Evolutionary conservation across 2,113 vertebrate genomes (phyloP), one percentile per base, ranked within the genome.

Genomic region (Sebastes fasciatus): DNA sequence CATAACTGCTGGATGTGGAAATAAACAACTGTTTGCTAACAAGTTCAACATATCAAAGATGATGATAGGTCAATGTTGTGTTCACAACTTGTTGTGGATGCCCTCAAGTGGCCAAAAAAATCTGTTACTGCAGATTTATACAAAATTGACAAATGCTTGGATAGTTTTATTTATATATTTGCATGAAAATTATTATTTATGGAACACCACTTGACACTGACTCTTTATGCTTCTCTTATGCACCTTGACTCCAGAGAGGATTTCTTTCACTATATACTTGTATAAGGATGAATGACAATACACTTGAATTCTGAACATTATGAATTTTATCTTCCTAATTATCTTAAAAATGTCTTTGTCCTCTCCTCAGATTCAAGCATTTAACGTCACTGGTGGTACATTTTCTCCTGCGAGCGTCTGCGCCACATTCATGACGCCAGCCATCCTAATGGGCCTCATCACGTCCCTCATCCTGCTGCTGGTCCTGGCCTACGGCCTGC

Each of bases 401-500:
- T 99, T 99, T 92, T 95, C 97, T 43, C 94, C 95, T 0, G 95
- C 96, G 13, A 96, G 93, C 21, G 97, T 98, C 88, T 99, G 97
- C 13, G 85, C 95, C 13, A 95, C 97, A n/a, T 94, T 96, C 82
- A 94, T 97, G 82, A 97, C 97, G 0, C 97, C 97, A 0, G 97
- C 98, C 21, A 95, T 99, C 80, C 94, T 99, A 58, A 97, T 99
- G 91, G 96, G 98, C 8, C 81, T 98, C 85, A 94, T 97, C 58
- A 96, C 95, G 51, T 98, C 97, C 0, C 95, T 99, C 80, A 94
- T 99, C 71, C 94, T 99, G 86, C 93, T 99, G 69, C 93, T 99
- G 75, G 97, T 97, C 26, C 93, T 99, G 92, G 98, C 97, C 87
- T 98, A 97, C 1, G 95, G 97, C 42, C 94, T 99, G 74, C 97